Base-by-base conservation (phyloP, 2,113 vertebrate genomes). In the Orcinus orca region DNA sequence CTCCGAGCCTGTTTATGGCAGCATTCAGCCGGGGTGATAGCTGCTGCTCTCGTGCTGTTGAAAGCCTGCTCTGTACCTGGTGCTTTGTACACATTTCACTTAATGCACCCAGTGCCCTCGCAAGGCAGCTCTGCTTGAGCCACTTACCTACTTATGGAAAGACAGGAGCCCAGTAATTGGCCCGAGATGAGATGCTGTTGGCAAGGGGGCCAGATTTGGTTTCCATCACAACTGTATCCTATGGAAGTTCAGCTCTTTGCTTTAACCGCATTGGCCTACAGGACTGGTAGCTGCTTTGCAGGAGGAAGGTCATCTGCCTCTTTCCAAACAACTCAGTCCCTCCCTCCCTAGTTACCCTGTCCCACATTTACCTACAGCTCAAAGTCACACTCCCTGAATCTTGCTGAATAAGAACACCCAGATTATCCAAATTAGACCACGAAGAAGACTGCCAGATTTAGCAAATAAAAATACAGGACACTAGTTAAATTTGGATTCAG, bases 21-120 rank as follows among this genome's bases (percentile, higher is more conserved):
- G 87, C 33, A 29, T 33, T 47, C 81, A 65, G 44, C 55, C 3
- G 9, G 68, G 6, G 17, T 7, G 41, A 25, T 21, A 26, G 6
- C 38, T 1, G 3, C 2, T 20, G 25, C 15, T 1, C 9, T 2
- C 2, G 36, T 38, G 31, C 5, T 77, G 74, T 31, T 53, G 47
- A 77, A 53, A 31, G 29, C 18, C 29, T 44, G 55, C 23, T 68
- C 82, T 36, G 62, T 25, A 21, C 20, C 1, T 1, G 14, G 21
- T 2, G 0, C 14, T 53, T 29, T 18, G n/a, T 29, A n/a, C 26
- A 13, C 31, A 20, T 9, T n/a, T 41, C 44, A 2, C 14, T 15
- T 21, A 31, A 14, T 8, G 36, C 29, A 12, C 6, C 3, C 18
- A 17, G 1, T 47, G 31, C 25, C 23, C 0, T 41, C 21, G 44